These are phyloP conservation scores for Fistularia commersonii DNA, from an alignment of 2,797 vertebrate species.

Conservation along the genomic window DNA sequence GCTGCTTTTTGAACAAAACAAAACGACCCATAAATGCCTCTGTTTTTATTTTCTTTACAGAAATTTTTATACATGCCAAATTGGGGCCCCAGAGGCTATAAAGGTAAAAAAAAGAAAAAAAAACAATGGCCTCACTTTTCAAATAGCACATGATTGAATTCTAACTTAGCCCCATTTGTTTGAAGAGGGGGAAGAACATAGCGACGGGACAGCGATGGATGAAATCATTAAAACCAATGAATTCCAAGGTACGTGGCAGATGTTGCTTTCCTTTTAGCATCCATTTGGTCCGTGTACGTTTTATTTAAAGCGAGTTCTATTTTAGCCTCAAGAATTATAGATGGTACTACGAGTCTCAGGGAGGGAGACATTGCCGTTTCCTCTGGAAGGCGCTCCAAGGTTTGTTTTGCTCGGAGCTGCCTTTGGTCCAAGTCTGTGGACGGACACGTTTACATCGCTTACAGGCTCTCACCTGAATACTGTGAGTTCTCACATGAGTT, in stretches of 20 bases:
- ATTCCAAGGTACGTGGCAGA: conserved; percentile 54
- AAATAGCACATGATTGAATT: no score
- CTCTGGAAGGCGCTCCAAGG: conserved; percentile 69
- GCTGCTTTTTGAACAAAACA: neutral
- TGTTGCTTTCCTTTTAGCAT: neutral
- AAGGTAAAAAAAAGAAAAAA: conserved; percentile 52
- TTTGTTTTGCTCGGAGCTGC: conserved; percentile 78
- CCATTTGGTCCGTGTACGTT: neutral
- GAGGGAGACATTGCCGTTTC: conserved; percentile 84
- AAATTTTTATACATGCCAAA: conserved; percentile 52
- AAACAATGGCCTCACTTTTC: no score
- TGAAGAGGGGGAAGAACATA: conserved; percentile 5
- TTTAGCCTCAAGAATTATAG: conserved; percentile 55
- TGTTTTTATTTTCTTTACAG: conserved; percentile 39
- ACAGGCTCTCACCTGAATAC: conserved; percentile 74
- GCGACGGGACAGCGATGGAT: conserved; percentile 69
- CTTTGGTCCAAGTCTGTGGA: conserved; percentile 82
- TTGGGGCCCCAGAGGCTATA: conserved; percentile 51
- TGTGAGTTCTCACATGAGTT: conserved; percentile 52
- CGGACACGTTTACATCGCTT: conserved; percentile 81
- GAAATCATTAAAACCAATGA: conserved; percentile 75
- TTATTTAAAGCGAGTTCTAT: conserved; percentile 6
- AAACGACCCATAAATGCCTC: neutral
- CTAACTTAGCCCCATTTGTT: no score
- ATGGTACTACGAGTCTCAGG: conserved; percentile 64